These are phyloP conservation scores for Eupithecia subfuscata DNA, from an alignment of 2,888 invertebrate genomes.

Conservation along the genomic window DNA sequence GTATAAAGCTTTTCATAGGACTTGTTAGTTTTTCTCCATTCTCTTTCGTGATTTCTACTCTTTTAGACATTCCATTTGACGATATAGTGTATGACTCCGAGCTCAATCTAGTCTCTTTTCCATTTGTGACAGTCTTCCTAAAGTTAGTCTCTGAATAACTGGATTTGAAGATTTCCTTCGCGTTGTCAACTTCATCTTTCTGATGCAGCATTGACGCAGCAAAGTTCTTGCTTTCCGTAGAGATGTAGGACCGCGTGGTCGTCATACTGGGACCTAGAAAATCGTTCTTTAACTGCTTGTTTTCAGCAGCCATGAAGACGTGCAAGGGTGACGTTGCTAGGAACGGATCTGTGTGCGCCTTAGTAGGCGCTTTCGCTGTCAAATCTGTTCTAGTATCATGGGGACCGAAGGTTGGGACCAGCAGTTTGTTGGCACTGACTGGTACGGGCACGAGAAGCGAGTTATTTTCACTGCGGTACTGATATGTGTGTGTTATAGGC, in stretches of 20 bases:
- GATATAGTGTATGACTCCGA: constrained; percentile 79
- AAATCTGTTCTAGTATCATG: constrained; percentile 78
- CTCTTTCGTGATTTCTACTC: constrained; percentile 78
- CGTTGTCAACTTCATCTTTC: constrained; percentile 75
- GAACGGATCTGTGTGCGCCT: constrained; percentile 80
- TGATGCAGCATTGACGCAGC: constrained; percentile 76
- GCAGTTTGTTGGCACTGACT: constrained; percentile 80
- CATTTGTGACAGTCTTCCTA: constrained; percentile 70
- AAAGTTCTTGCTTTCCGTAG: constrained; percentile 74
- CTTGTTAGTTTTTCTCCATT: constrained; percentile 77
- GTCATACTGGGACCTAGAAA: constrained; percentile 79
- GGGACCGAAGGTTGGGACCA: constrained; percentile 82
- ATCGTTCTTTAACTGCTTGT: constrained; percentile 79
- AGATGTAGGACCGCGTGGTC: constrained; percentile 71
- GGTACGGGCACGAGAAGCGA: constrained; percentile 77
- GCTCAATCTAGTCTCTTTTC: constrained; percentile 67
- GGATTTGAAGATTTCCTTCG: constrained; percentile 76
- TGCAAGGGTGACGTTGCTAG: constrained; percentile 72
- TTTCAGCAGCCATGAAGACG: constrained; percentile 80
- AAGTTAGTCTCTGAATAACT: constrained; percentile 81
- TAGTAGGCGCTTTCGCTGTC: constrained; percentile 79
- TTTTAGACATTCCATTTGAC: constrained; percentile 76
- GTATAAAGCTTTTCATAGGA: constrained; percentile 90
- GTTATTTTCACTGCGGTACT: constrained; percentile 75
- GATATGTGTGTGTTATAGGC: constrained; percentile 81